A percentile compares a stretch with the other conserved stretches of the same genome.
Conservation (phyloP, 2,113 vertebrate species). For the Heterotis niloticus region DNA sequence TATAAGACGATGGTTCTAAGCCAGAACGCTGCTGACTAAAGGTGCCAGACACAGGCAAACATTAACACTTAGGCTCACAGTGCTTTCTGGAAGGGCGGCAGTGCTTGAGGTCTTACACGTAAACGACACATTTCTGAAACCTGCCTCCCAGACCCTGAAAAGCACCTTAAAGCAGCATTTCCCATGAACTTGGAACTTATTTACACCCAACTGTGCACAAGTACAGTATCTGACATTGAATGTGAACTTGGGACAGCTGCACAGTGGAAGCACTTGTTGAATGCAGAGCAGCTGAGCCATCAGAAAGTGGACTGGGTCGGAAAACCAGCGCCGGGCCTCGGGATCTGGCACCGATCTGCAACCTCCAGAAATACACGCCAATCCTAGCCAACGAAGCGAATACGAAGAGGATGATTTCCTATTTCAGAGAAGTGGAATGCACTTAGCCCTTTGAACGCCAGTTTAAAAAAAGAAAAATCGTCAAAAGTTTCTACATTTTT, state of each 20-base stretch:
- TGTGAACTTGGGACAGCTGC: no score
- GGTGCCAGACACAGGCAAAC: no score
- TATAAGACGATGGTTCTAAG: not conserved
- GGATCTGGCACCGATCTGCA: not conserved
- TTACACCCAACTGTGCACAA: not conserved
- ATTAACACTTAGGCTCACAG: not conserved
- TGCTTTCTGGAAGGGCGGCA: no score
- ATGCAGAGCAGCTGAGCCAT: not conserved
- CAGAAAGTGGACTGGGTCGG: not conserved
- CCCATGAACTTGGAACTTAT: not conserved
- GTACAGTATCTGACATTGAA: no score
- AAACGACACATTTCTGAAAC: not conserved
- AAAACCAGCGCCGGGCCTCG: not conserved
- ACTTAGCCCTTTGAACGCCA: no score
- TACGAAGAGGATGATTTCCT: no score
- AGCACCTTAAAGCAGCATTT: not conserved
- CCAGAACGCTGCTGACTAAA: conserved; percentile 20
- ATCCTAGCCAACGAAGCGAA: no score
- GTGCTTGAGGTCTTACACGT: not conserved
- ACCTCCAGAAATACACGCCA: not conserved
- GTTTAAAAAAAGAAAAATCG: no score
- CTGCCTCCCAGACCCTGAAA: not conserved
- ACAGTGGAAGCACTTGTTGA: not conserved
- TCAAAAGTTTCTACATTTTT: no score
- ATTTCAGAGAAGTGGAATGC: no score